Base-by-base conservation (phyloP, 2,888 invertebrate genomes). In the Maniola hyperantus region DNA sequence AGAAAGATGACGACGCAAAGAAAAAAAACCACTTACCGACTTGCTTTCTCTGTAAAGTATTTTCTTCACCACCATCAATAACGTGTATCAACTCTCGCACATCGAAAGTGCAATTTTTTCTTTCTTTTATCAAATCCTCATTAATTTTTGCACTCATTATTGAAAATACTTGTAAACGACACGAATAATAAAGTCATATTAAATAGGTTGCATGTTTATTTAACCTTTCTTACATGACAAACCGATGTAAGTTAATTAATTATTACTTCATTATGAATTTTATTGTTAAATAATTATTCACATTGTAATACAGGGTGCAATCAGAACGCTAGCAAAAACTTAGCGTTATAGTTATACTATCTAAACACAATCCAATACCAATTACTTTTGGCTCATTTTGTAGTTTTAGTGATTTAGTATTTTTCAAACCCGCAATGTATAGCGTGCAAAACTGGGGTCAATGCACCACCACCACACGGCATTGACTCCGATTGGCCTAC, bases 81-180 rank as follows among this genome's bases (percentile, higher is more conserved):
- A 97, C 93, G 76, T 95, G 84, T 0, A 97, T 97, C 71, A 98
- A 89, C 87, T 97, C 97, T 68, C 89, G 79, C 0, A 94, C 87
- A 82, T 95, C 88, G 79, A 97, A 97, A 60, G 94, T 94, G 75
- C 96, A 96, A 76, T 93, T 95, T 61, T 91, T 85, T 64, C 97
- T 93, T 83, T 97, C 97, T 73, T 88, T 94, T 66, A 87, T 86
- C 65, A 97, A 87, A 87, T 97, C 97, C 58, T 91, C 89, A 80
- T 96, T 96, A 5, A 95, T 82, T 72, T 77, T 44, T 13, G 2
- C 7, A 55, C 42, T 61, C 61, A 61, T 61, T 13, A 34, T 13
- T 26, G 6, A 11, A 11, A 6, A 33, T 18, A 18, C 15, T 59
- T 48, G 46, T 6, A 15, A 15, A 33, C 48, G 33, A 34, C 10